Conservation (phyloP, 2,888 invertebrate species). For the Torymus tubicola region DNA sequence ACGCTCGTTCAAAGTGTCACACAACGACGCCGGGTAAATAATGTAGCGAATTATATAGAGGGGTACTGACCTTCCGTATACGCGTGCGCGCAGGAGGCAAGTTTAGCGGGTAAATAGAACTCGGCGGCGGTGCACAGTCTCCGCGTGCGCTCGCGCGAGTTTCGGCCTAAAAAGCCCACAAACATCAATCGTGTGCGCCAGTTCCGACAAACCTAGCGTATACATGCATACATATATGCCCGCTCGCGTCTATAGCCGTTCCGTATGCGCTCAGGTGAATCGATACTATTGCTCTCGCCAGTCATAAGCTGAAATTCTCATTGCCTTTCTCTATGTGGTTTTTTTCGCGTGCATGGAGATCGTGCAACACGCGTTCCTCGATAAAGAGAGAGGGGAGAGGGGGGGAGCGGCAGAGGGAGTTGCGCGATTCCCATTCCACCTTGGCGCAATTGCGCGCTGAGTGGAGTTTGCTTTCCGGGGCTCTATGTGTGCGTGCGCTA, state of each 20-base stretch:
- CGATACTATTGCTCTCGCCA: slow-evolving; percentile 25
- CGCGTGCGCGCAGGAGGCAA: neutral
- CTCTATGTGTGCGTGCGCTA: neutral
- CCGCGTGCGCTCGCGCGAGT: neutral
- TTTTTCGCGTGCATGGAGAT: neutral
- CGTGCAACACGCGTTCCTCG: no score
- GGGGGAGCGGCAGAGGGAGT: no score
- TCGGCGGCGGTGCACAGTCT: neutral
- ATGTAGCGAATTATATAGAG: neutral
- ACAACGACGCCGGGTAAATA: no score
- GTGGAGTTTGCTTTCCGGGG: slow-evolving; percentile 27
- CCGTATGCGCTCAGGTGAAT: slow-evolving; percentile 16
- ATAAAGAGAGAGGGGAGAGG: no score
- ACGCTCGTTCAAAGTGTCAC: no score
- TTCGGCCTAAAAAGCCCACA: no score
- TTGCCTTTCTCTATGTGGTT: no score
- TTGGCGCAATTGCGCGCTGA: slow-evolving; percentile 20
- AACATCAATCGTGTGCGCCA: no score
- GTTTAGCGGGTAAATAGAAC: slow-evolving; percentile 21
- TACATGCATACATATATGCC: neutral
- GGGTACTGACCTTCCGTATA: neutral
- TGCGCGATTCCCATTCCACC: neutral
- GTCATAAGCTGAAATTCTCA: slow-evolving; percentile 2
- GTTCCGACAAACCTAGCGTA: neutral
- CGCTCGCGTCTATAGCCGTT: no score